These are phyloP conservation scores for Meloidogyne floridensis DNA, from an alignment of 1,140 invertebrate species.

Conservation along the genomic window DNA sequence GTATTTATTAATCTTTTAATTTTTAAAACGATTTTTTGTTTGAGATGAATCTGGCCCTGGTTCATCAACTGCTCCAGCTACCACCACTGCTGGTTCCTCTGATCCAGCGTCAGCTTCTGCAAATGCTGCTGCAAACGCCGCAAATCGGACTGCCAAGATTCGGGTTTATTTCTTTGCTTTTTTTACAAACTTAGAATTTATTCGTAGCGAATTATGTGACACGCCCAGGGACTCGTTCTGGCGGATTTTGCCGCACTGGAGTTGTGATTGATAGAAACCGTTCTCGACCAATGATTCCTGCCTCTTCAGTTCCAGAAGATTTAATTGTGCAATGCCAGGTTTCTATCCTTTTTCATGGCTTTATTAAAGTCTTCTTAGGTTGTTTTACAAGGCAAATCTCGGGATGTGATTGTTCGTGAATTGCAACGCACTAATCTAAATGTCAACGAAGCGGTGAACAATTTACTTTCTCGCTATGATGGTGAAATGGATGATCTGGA, in stretches of 20 bases:
- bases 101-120: too few relatives aligned
- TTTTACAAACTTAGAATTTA: too few relatives aligned
- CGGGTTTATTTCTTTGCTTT: too few relatives aligned
- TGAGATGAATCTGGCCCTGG: too few relatives aligned
- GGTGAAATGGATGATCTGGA: conserved; percentile 74
- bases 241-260: conserved; percentile 20
- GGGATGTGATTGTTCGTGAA: conserved; percentile 95
- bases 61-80: too few relatives aligned
- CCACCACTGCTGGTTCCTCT: too few relatives aligned
- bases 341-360: conserved; percentile 42
- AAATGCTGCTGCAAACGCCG: too few relatives aligned
- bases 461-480: conserved; percentile 93
- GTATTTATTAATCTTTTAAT: too few relatives aligned
- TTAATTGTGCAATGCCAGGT: conserved; percentile 67
- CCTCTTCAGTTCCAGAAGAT: conserved; percentile 69
- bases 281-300: conserved; percentile 67
- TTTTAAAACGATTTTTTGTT: too few relatives aligned
- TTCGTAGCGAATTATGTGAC: too few relatives aligned
- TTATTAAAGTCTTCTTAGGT: conserved; percentile 50
- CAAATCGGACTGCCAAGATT: too few relatives aligned
- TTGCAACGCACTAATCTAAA: conserved; percentile 87
- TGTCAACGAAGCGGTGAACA: conserved; percentile 96
- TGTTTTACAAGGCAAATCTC: conserved; percentile 92
- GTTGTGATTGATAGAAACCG: conserved; percentile 42
- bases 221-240: too few relatives aligned